These are phyloP conservation scores for Drosophila histrio DNA, from an alignment of 2,888 invertebrate species.

Conservation along the genomic window DNA sequence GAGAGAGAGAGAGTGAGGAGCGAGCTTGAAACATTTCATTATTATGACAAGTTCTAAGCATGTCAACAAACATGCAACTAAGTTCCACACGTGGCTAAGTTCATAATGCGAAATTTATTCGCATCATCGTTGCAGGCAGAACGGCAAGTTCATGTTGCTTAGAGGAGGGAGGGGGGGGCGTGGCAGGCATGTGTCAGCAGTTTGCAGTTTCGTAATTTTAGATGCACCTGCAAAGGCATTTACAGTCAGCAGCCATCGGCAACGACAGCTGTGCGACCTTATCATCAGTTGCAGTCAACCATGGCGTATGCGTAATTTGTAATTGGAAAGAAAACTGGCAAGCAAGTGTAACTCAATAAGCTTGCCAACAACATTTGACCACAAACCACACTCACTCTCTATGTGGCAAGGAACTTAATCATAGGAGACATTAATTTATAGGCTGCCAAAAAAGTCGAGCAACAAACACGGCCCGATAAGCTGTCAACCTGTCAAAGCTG, in stretches of 20 bases:
- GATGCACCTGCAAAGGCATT: conserved; percentile 50
- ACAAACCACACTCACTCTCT: not conserved
- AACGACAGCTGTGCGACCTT: conserved; percentile 24
- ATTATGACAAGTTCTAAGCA: conserved; percentile 61
- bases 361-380: conserved; percentile 8
- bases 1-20: not conserved
- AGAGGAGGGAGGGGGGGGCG: conserved; percentile 3
- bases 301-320: conserved; percentile 59
- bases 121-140: conserved; percentile 36
- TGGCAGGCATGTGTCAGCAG: conserved; percentile 49
- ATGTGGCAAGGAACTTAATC: conserved; percentile 31
- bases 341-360: conserved; percentile 3
- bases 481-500: conserved; percentile 7
- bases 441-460: conserved; percentile 26
- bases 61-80: conserved; percentile 71
- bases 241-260: too few relatives aligned
- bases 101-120: conserved; percentile 59
- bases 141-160: not conserved
- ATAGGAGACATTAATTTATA: conserved; percentile 51
- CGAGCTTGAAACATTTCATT: conserved; percentile 55
- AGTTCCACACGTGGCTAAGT: conserved; percentile 43
- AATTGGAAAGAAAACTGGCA: conserved; percentile 30
- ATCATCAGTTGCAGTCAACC: conserved; percentile 59
- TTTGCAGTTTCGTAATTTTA: conserved; percentile 58
- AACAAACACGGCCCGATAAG: not conserved